Evolutionary conservation across 2,113 vertebrate species (phyloP).

Genomic region (Alexandromys fortis): DNA sequence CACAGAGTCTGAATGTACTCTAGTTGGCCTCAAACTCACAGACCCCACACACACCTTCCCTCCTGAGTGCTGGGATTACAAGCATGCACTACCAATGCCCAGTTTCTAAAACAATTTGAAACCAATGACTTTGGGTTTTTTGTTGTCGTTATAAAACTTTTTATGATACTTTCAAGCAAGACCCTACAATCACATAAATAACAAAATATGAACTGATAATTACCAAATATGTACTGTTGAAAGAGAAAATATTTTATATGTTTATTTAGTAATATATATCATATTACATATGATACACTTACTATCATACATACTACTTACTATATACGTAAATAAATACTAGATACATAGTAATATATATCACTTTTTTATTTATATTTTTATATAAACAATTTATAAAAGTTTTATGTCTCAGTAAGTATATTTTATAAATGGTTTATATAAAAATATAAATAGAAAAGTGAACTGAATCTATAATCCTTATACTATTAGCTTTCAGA

Average conservation of each 20-base stretch:
- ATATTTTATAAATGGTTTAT: background rate
- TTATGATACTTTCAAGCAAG: background rate
- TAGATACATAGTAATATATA: too few species aligned
- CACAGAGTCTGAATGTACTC: background rate
- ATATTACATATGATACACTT: too few species aligned
- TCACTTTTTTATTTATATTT: too few species aligned
- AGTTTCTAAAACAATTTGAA: slow-evolving; percentile 38
- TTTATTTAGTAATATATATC: background rate
- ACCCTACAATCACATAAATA: slow-evolving; percentile 35
- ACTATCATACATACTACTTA: too few species aligned
- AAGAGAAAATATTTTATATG: slow-evolving; percentile 13
- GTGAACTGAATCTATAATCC: background rate
- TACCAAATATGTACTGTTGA: background rate
- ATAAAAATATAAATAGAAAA: background rate
- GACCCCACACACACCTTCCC: background rate
- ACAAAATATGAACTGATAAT: slow-evolving; percentile 38
- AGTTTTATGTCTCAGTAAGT: background rate
- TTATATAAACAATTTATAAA: too few species aligned
- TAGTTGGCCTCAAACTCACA: background rate
- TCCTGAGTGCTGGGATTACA: background rate
- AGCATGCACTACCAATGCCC: background rate
- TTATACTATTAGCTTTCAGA: slow-evolving; percentile 14
- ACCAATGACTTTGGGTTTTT: slow-evolving; percentile 1
- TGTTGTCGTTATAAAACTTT: background rate
- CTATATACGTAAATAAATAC: too few species aligned